These are phyloP conservation scores for Phaedon cochleariae DNA, from an alignment of 2,888 invertebrate genomes.

Conservation along the genomic window DNA sequence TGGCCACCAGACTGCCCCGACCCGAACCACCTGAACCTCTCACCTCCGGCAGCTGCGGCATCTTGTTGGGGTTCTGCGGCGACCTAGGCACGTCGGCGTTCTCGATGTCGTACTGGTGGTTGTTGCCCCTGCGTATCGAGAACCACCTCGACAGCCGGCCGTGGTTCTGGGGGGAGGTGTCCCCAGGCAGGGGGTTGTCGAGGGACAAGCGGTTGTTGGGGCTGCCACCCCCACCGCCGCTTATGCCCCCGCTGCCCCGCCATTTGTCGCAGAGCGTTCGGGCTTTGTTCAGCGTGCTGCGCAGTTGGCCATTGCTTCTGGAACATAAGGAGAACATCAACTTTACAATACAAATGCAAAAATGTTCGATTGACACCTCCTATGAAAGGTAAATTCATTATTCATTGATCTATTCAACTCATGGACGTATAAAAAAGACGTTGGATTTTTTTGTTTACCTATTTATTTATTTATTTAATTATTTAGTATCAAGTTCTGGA, in stretches of 20 bases:
- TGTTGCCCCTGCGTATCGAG: constrained; percentile 82
- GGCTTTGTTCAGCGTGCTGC: constrained; percentile 83
- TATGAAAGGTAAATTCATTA: too few relatives aligned
- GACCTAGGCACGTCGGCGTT: constrained; percentile 58
- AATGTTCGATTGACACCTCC: too few relatives aligned
- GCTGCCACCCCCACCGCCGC: constrained; percentile 33
- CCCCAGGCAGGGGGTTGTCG: constrained; percentile 53
- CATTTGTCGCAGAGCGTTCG: constrained; percentile 85
- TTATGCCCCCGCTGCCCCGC: constrained; percentile 65
- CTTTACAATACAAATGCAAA: too few relatives aligned
- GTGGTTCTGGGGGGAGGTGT: constrained; percentile 58
- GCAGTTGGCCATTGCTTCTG: constrained; percentile 76
- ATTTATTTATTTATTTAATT: too few relatives aligned
- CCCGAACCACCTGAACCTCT: constrained; percentile 35
- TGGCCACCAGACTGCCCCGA: background rate
- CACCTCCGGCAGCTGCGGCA: constrained; percentile 86
- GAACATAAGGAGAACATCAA: background rate
- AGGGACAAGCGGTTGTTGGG: constrained; percentile 53
- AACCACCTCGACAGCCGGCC: constrained; percentile 88
- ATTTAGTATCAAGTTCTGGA: too few relatives aligned
- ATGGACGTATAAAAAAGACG: too few relatives aligned
- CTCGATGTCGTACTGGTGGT: constrained; percentile 83
- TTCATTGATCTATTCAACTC: too few relatives aligned
- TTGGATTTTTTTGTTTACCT: too few relatives aligned
- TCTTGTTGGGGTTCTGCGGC: constrained; percentile 64